Base-by-base conservation (phyloP, 2,113 vertebrate species). In the Pandion haliaetus region DNA sequence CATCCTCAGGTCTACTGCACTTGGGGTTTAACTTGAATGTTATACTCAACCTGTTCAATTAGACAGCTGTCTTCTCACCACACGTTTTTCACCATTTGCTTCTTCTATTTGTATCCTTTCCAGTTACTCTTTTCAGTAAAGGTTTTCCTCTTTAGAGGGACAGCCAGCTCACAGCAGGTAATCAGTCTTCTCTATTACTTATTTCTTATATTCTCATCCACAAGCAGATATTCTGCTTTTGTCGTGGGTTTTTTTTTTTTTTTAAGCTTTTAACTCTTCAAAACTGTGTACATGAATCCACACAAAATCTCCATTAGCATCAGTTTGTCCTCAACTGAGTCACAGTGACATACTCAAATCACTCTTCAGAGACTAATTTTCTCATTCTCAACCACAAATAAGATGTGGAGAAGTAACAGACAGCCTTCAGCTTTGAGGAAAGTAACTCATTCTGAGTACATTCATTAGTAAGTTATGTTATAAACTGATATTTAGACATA, bases 181-280 rank as follows among this genome's bases (percentile, higher is more conserved):
- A 83, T 23, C n/a, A 32, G 34, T 47, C 63, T 90, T 45, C 44
- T 49, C 44, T 47, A 20, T 8, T 15, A 55, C 10, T 70, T 70
- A 61, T 5, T 45, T 38, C 23, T 45, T 50, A 4, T 32, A 32
- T 49, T 70, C 29, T 59, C 25, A 81, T 50, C 61, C 50, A 82
- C 13, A 71, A 54, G 57, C 42, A 94, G 15, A 36, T 52, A 74
- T 16, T 82, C 2, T 40, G 20, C 21, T 79, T 82, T 58, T 26
- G 24, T n/a, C 26, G 17, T 0, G 0, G n/a, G n/a, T n/a, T n/a
- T n/a, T n/a, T 15, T 2, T 26, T 61, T 63, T 17, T 16, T 18
- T 6, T 54, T 82, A 79, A 72, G 17, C 14, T 80, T 67, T 71
- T 55, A 63, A 31, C n/a, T 65, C 57, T n/a, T 67, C 7, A 2